Conservation (phyloP, 2,113 vertebrate species). For the Grallaria varia region DNA sequence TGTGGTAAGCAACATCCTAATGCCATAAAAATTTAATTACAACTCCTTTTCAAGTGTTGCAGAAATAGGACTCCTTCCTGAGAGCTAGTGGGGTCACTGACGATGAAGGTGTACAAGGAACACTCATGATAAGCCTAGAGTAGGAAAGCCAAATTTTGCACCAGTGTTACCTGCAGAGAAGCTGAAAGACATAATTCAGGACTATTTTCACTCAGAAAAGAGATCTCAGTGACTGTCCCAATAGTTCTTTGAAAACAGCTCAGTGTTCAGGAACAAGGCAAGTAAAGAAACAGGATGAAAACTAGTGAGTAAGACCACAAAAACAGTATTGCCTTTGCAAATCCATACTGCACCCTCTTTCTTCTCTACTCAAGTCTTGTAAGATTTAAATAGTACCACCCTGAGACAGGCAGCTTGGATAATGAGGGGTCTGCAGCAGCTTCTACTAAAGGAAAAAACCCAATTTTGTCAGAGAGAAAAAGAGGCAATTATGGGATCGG, state of each 20-base stretch:
- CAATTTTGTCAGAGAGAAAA: not conserved
- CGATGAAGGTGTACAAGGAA: not conserved
- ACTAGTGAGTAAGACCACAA: not conserved
- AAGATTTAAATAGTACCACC: not conserved
- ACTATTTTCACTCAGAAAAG: not conserved
- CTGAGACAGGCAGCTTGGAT: not conserved
- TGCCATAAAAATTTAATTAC: constrained; percentile 7
- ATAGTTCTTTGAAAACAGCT: not conserved
- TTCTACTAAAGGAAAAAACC: not conserved
- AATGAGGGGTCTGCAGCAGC: not conserved
- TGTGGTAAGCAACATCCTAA: constrained; percentile 7
- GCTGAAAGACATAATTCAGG: not conserved
- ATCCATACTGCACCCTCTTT: not conserved
- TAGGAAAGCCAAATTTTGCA: not conserved
- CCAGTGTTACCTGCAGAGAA: not conserved
- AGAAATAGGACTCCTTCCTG: not conserved
- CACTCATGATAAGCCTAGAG: not conserved
- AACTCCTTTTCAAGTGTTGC: not conserved
- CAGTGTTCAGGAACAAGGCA: not conserved
- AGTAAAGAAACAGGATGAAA: not conserved
- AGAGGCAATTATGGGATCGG: not conserved
- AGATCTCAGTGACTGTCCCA: not conserved
- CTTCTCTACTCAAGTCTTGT: not conserved
- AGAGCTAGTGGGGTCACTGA: not conserved
- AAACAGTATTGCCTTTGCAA: not conserved